phyloP scores from a whole-genome alignment of 2,888 invertebrate species.

The Brassicogethes aeneus region DNA sequence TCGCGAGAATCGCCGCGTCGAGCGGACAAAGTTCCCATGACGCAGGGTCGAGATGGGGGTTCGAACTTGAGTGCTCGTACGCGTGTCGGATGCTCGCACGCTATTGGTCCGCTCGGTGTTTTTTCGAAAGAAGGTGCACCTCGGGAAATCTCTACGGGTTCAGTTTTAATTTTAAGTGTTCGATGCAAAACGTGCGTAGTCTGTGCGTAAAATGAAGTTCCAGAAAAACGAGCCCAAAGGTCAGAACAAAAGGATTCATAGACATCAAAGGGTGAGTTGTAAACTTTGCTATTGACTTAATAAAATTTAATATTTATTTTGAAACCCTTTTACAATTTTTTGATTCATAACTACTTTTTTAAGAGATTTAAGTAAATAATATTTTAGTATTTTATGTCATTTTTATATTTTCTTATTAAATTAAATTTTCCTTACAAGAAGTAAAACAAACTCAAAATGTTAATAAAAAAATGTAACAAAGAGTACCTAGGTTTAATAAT shows the following conservation, averaged over 20 bases:
- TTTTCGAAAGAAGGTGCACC: background rate
- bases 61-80: background rate
- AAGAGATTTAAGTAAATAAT: too few species aligned
- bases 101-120: background rate
- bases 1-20: too few species aligned
- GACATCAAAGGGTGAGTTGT: constrained; percentile 16
- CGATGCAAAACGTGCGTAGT: background rate
- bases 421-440: too few species aligned
- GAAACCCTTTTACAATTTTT: too few species aligned
- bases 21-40: background rate
- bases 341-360: too few species aligned
- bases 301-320: too few species aligned
- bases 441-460: too few species aligned
- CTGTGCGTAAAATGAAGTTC: constrained; percentile 15
- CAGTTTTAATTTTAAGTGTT: background rate
- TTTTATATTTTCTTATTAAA: too few species aligned
- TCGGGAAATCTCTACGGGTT: background rate
- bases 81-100: background rate
- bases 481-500: too few species aligned
- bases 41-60: background rate
- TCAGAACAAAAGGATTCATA: constrained; percentile 9
- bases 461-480: too few species aligned
- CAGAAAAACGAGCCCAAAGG: constrained; percentile 10
- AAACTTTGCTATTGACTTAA: too few species aligned
- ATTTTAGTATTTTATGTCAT: too few species aligned